phyloP scores from a whole-genome alignment of 1,140 invertebrate genomes.

The Drosophila watanabei region DNA sequence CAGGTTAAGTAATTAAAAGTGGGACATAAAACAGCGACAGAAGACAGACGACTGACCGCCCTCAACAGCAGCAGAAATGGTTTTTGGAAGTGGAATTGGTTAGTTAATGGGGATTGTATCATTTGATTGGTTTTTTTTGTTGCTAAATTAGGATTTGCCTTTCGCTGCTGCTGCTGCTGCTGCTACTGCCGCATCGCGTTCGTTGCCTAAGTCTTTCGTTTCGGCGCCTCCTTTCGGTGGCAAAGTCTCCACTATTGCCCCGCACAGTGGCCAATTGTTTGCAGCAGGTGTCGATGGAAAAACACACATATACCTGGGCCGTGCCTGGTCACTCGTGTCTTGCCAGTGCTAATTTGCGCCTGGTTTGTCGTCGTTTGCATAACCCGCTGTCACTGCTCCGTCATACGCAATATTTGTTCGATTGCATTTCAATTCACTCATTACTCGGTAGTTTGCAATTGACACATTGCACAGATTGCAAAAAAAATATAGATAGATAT shows the following conservation, averaged over 20 bases:
- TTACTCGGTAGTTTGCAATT: constrained; percentile 61
- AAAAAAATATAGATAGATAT: constrained; percentile 10
- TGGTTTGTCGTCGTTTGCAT: constrained; percentile 62
- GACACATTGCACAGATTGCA: constrained; percentile 66
- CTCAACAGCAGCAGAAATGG: constrained; percentile 37
- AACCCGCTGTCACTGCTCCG: constrained; percentile 35
- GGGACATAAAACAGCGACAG: constrained; percentile 27
- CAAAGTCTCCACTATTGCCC: constrained; percentile 10
- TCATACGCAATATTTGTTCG: constrained; percentile 72
- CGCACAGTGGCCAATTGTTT: constrained; percentile 41
- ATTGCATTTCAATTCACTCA: constrained; percentile 78
- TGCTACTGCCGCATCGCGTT: constrained; percentile 42
- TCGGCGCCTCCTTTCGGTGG: constrained; percentile 42
- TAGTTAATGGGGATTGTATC: constrained; percentile 50
- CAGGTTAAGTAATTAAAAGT: constrained; percentile 60
- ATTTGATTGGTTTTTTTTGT: constrained; percentile 35
- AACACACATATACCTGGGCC: constrained; percentile 29
- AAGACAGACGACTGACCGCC: constrained; percentile 38
- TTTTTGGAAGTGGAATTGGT: constrained; percentile 32
- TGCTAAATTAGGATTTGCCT: constrained; percentile 43
- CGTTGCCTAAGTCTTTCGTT: constrained; percentile 77
- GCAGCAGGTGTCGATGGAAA: constrained; percentile 19
- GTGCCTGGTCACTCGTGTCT: constrained; percentile 41
- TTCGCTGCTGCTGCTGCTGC: constrained; percentile 20
- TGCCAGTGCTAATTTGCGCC: constrained; percentile 57